Percentiles rank a stretch among this genome's conserved stretches.
These are phyloP conservation scores for Phrynocephalus guinanensis DNA, from an alignment of 2,797 vertebrate species.

Conservation along the genomic window DNA sequence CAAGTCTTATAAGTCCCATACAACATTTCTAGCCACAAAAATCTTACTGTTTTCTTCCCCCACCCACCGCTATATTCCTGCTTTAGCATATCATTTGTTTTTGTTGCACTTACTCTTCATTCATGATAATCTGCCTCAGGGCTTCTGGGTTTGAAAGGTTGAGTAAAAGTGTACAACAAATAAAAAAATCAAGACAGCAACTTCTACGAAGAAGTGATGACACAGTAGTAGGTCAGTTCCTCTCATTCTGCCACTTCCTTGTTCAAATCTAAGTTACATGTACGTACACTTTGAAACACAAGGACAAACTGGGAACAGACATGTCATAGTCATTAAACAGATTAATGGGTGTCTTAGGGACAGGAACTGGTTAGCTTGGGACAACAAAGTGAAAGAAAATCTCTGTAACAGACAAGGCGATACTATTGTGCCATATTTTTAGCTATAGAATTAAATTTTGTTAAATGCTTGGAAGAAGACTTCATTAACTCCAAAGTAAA, in stretches of 20 bases:
- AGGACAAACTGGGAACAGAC: slow-evolving; percentile 46
- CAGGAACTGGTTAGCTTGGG: slow-evolving; percentile 49
- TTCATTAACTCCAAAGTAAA: neutral
- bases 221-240: neutral
- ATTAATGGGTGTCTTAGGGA: slow-evolving; percentile 54
- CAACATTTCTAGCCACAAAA: too few species aligned
- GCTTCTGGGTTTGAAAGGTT: neutral
- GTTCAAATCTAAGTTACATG: neutral
- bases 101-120: neutral
- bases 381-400: slow-evolving; percentile 63
- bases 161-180: neutral
- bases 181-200: neutral
- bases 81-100: neutral
- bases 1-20: too few species aligned
- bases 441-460: neutral
- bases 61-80: neutral
- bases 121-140: neutral
- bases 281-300: neutral
- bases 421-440: accelerated
- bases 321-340: slow-evolving; percentile 57
- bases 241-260: slow-evolving; percentile 2
- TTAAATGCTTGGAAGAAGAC: accelerated
- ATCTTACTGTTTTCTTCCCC: neutral
- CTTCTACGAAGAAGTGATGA: neutral
- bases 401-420: slow-evolving; percentile 36